Conservation (phyloP, 2,113 vertebrate genomes). For the Mobula birostris region DNA sequence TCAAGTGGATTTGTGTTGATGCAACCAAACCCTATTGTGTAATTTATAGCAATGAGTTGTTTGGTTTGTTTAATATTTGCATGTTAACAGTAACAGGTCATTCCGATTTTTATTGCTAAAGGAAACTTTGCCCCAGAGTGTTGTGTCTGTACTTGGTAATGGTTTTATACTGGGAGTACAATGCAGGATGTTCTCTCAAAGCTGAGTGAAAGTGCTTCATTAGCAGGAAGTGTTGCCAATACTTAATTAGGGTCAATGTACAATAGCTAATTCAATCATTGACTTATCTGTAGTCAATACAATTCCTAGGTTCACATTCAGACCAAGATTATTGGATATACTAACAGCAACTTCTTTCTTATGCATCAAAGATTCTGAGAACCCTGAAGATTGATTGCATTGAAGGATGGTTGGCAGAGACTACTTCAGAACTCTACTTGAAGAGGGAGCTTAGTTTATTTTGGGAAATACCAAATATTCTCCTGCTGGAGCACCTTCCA, state of each 20-base stretch:
- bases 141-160: neutral
- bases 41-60: no score
- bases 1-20: neutral
- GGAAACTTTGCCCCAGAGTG: neutral
- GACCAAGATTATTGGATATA: neutral
- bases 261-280: conserved; percentile 18
- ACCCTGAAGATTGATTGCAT: neutral
- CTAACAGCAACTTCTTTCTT: neutral
- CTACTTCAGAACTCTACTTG: neutral
- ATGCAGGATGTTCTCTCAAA: no score
- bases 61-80: neutral
- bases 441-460: neutral
- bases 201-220: neutral
- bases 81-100: neutral
- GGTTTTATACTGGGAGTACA: neutral
- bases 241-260: neutral
- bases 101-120: neutral
- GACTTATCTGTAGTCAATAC: neutral
- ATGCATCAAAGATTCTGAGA: neutral
- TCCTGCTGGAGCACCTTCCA: neutral
- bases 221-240: conserved; percentile 4
- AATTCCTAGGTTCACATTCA: neutral
- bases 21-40: neutral
- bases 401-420: neutral
- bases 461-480: neutral